Base-by-base conservation (phyloP, 2,888 invertebrate genomes). In the Drosophila aldrichi region DNA sequence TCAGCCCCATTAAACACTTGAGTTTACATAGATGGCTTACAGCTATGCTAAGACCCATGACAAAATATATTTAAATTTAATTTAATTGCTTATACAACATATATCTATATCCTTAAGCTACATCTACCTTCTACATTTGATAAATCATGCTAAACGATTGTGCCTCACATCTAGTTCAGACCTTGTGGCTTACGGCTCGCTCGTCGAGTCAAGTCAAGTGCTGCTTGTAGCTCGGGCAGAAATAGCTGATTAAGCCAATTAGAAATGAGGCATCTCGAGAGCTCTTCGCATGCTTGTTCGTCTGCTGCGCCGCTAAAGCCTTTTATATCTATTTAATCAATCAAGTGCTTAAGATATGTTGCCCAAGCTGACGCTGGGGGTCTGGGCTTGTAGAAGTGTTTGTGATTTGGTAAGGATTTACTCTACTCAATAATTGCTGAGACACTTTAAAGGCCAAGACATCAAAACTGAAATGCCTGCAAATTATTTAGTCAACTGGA, bases 281-380 rank as follows among this genome's bases (percentile, higher is more conserved):
- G 44, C 22, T 46, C 34, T 34, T 44, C n/a, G 32, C 34, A 16
- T 34, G 34, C 43, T 36, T 44, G 25, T 25, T 22, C 2, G 44
- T n/a, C 14, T 34, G 22, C 16, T 3, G 9, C 14, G 20, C 32
- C 32, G 2, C 3, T n/a, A n/a, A 20, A 16, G 43, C 20, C 34
- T 18, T n/a, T 57, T 22, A 25, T 57, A 25, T 46, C 22, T 25
- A 46, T 36, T 57, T 44, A 36, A 46, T 44, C 57, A 57, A 57
- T 57, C 44, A 46, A 20, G 20, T 10, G 20, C 18, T 29, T 18
- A 18, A 40, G 54, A 10, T 10, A 2, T 0, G 32, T 10, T 7
- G 5, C 38, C n/a, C 9, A 12, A 14, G 1, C 14, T 12, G n/a
- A 9, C 6, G 12, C 16, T n/a, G 16, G 10, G 16, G 10, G 1